Percentiles rank a stretch among this genome's conserved stretches.
Conservation (phyloP, 2,797 vertebrate genomes). For the Intellagama lesueurii region DNA sequence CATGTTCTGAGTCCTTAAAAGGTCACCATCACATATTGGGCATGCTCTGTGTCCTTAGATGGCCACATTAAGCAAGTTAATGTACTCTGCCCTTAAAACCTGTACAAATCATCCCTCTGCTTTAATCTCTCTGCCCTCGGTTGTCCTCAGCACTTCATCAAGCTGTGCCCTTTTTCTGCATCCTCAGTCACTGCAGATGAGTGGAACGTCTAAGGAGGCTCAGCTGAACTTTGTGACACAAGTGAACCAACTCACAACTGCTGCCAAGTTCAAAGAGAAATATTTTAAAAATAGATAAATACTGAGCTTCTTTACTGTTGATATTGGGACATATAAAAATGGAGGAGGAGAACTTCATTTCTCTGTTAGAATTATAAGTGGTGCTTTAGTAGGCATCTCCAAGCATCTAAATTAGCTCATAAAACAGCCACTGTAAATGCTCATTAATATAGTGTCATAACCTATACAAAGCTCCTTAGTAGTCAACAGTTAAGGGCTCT, state of each 20-base stretch:
- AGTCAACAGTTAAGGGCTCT: conserved; percentile 58
- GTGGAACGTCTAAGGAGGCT: conserved; percentile 51
- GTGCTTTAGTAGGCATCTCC: conserved; percentile 12
- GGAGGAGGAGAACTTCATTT: not conserved
- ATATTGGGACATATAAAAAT: not conserved
- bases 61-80: conserved; percentile 69
- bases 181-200: conserved; percentile 48
- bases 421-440: conserved; percentile 51
- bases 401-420: conserved; percentile 19
- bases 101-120: conserved; percentile 58
- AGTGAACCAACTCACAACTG: conserved; percentile 2
- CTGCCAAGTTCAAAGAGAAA: conserved; percentile 2
- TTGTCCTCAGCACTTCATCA: conserved; percentile 56
- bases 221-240: conserved; percentile 26
- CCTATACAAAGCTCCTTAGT: conserved; percentile 47
- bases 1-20: conserved; percentile 74
- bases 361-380: conserved; percentile 30
- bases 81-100: conserved; percentile 56
- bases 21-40: conserved; percentile 61
- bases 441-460: conserved; percentile 43
- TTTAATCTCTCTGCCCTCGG: conserved; percentile 60
- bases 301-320: conserved; percentile 32
- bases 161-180: conserved; percentile 41
- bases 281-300: not conserved
- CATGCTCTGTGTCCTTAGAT: conserved; percentile 77